Percentiles rank a stretch among this genome's conserved stretches.
Conservation (phyloP, 1,140 invertebrate species). For the Thaumatotibia leucotreta region DNA sequence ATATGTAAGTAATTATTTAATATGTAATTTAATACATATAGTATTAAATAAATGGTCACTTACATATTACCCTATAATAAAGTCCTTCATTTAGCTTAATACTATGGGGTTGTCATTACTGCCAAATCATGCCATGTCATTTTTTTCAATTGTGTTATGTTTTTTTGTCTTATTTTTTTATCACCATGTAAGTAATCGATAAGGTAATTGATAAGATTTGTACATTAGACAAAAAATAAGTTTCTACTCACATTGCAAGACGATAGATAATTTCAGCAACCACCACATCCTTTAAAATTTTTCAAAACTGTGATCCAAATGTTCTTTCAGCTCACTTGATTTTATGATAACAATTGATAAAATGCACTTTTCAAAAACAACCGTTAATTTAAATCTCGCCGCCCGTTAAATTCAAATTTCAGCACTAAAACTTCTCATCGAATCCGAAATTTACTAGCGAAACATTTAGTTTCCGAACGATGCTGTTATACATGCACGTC, state of each 20-base stretch:
- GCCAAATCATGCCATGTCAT: too few species aligned
- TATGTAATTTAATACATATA: too few species aligned
- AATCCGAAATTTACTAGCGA: not conserved
- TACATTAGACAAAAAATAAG: constrained; percentile 19
- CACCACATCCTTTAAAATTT: constrained; percentile 44
- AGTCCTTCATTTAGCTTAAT: too few species aligned
- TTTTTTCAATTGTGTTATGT: too few species aligned
- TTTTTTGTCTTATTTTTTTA: too few species aligned
- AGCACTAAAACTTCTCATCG: not conserved
- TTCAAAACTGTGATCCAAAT: constrained; percentile 16
- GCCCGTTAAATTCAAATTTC: constrained; percentile 21
- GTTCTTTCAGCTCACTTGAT: not conserved
- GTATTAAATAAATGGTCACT: too few species aligned
- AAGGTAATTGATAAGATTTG: too few species aligned
- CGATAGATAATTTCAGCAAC: constrained; percentile 39
- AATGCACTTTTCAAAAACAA: constrained; percentile 17
- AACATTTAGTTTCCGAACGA: not conserved
- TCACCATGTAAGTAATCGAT: too few species aligned
- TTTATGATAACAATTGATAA: constrained; percentile 4
- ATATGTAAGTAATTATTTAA: too few species aligned
- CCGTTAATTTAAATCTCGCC: not conserved
- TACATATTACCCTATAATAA: too few species aligned
- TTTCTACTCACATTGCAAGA: constrained; percentile 48
- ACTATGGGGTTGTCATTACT: too few species aligned
- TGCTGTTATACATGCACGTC: constrained; percentile 1